Evolutionary conservation across 1,140 invertebrate species (phyloP), one percentile per base, ranked within the genome.

Genomic region (Drosophila navojoa): DNA sequence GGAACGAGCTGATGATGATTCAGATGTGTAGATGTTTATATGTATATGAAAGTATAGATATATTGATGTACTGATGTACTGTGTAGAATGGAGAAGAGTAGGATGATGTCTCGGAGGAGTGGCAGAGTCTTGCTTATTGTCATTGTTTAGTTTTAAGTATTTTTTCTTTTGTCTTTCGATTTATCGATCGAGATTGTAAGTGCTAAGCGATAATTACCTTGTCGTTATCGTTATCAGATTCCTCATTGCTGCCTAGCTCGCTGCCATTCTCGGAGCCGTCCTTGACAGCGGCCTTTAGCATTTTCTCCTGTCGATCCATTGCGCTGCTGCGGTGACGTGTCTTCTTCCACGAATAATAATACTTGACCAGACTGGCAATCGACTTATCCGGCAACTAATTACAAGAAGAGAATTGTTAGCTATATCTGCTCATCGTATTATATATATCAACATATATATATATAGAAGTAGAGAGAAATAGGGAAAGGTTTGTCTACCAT

Each of bases 271-370:
- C 96, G 45, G 96, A 97, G 11, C 95, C 95, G 58, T 95, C 95
- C 90, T 96, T 96, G 44, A 78, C 86, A 22, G 92, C 59, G 5
- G 71, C 68, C 57, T 89, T 87, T 93, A 94, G 85, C 92, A 81
- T 92, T 93, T 93, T 92, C 92, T 93, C 91, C 92, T 92, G 91
- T 59, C 93, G 91, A 92, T 99, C 98, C 97, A 99, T 99, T 22
- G 98, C 93, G 90, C 97, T 99, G 53, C 96, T 98, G 52, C 97
- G 94, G 79, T 96, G 96, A 90, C 97, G 93, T 10, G 97, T 98
- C 91, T 99, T 99, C 92, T 99, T 99, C 98, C 98, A 99, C 79
- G 97, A 98, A 91, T 99, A 99, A 92, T 99, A 99, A 93, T 99
- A 99, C 92, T 99, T 99, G 0, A 99, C 98, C 77, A 99, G 93